phyloP scores from a whole-genome alignment of 1,140 invertebrate genomes.

The Psix sp. region DNA sequence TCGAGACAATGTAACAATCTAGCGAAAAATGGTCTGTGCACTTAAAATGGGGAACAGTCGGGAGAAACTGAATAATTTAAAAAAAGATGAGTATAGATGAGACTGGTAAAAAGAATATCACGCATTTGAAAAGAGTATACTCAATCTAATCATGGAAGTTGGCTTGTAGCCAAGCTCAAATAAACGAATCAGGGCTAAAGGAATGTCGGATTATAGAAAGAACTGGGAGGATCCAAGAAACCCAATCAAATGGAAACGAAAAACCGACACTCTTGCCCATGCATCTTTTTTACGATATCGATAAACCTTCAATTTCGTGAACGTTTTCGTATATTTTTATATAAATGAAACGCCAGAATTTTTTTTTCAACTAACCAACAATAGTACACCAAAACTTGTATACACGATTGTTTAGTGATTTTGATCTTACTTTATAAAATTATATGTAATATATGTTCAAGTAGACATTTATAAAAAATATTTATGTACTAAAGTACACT shows the following conservation, averaged over 20 bases:
- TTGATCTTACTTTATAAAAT: too few relatives aligned
- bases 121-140: slow-evolving; percentile 42
- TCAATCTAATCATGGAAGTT: slow-evolving; percentile 68
- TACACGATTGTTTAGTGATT: too few relatives aligned
- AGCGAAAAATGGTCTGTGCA: slow-evolving; percentile 55
- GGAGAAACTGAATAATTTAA: slow-evolving; percentile 23
- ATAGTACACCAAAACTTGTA: too few relatives aligned
- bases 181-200: slow-evolving; percentile 49
- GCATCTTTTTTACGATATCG: slow-evolving; percentile 58
- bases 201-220: slow-evolving; percentile 52
- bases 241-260: slow-evolving; percentile 58
- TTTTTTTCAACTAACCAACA: too few relatives aligned
- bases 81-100: slow-evolving; percentile 37
- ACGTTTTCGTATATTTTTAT: background rate
- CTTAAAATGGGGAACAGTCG: slow-evolving; percentile 16
- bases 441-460: too few relatives aligned
- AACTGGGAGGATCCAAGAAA: slow-evolving; percentile 52
- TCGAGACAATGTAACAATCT: slow-evolving; percentile 60
- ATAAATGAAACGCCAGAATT: background rate
- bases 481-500: too few relatives aligned
- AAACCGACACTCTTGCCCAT: slow-evolving; percentile 52
- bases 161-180: slow-evolving; percentile 60
- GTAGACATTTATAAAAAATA: too few relatives aligned
- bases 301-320: slow-evolving; percentile 34
- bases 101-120: slow-evolving; percentile 47